phyloP scores from a whole-genome alignment of 1,140 invertebrate genomes.

The Diprion similis region DNA sequence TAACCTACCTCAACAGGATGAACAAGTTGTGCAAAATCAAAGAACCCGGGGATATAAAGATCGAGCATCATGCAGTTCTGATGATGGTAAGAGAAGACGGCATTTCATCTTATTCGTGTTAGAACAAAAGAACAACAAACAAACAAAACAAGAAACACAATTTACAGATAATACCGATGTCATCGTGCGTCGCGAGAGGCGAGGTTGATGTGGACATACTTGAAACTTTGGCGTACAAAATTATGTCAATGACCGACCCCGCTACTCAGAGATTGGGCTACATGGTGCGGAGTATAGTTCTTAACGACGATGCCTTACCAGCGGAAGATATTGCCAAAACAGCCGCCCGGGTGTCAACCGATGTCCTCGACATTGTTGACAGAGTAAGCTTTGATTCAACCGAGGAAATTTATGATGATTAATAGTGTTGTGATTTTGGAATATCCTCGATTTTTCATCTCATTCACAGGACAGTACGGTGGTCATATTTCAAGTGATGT shows the following conservation, averaged over 20 bases:
- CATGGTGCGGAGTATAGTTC: slow-evolving; percentile 60
- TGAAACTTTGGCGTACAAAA: slow-evolving; percentile 68
- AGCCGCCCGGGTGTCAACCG: slow-evolving; percentile 55
- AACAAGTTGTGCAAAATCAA: slow-evolving; percentile 38
- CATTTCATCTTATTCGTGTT: too few relatives aligned
- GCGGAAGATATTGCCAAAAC: slow-evolving; percentile 57
- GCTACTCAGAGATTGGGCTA: slow-evolving; percentile 70
- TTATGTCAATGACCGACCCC: slow-evolving; percentile 68
- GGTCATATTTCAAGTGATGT: slow-evolving; percentile 73
- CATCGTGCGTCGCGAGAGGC: too few relatives aligned
- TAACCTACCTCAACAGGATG: slow-evolving; percentile 54
- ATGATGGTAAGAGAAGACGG: slow-evolving; percentile 53
- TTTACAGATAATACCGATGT: too few relatives aligned
- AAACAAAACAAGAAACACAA: too few relatives aligned
- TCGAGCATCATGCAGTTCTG: slow-evolving; percentile 63
- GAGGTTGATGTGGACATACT: slow-evolving; percentile 54
- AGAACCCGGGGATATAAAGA: slow-evolving; percentile 42
- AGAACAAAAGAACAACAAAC: too few relatives aligned
- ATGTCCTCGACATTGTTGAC: slow-evolving; percentile 68
- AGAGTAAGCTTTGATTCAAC: slow-evolving; percentile 58
- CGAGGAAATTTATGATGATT: too few relatives aligned
- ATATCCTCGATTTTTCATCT: slow-evolving; percentile 50
- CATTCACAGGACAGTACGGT: slow-evolving; percentile 67
- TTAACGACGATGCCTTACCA: slow-evolving; percentile 47
- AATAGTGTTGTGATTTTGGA: slow-evolving; percentile 48